These are phyloP conservation scores for Cyprinodon brontotheroides DNA, from an alignment of 2,113 vertebrate species.

Conservation along the genomic window DNA sequence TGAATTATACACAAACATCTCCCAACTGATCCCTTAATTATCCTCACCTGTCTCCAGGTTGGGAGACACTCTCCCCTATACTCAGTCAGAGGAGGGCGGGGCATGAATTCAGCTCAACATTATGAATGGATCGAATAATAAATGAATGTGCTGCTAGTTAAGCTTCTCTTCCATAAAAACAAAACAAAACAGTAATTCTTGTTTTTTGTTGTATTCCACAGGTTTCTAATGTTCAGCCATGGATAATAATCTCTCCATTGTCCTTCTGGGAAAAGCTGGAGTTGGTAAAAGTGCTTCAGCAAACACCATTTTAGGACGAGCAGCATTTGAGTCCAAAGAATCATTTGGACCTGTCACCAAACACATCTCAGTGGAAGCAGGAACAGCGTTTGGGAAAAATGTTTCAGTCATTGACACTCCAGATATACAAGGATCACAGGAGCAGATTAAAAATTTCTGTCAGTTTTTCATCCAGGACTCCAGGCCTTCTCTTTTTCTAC, in stretches of 20 bases:
- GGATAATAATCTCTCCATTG: neutral
- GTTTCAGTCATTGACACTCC: neutral
- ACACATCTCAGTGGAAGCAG: neutral
- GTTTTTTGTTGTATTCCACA: neutral
- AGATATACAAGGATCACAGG: neutral
- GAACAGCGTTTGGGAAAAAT: neutral
- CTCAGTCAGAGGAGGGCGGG: too few species aligned
- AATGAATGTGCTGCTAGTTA: too few species aligned
- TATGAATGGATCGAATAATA: too few species aligned
- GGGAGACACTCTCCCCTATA: too few species aligned
- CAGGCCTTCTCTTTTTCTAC: neutral
- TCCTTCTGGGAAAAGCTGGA: neutral
- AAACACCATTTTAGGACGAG: slow-evolving; percentile 6
- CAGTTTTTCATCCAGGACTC: neutral
- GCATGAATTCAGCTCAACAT: too few species aligned
- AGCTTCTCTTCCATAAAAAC: too few species aligned
- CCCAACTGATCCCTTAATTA: too few species aligned
- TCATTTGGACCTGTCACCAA: neutral
- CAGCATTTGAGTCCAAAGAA: neutral
- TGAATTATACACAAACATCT: too few species aligned
- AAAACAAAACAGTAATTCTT: neutral
- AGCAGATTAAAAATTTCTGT: neutral
- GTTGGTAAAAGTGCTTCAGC: slow-evolving; percentile 9
- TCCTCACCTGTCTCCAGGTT: too few species aligned
- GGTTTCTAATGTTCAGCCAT: neutral